Base-by-base conservation (phyloP, 1,140 invertebrate species). In the Bombus sylvicola region DNA sequence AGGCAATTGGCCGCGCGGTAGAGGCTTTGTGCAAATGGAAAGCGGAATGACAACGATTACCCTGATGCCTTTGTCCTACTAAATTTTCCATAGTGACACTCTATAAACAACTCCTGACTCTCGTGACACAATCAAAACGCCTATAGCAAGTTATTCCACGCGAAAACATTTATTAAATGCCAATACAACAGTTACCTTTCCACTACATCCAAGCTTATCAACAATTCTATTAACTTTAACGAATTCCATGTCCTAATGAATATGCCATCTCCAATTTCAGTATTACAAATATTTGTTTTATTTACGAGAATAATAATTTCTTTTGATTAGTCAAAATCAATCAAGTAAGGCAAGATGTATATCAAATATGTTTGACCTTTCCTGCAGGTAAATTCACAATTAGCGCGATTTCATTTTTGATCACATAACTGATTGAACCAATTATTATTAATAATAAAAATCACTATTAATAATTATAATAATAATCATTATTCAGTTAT, bases 1-100 rank as follows among this genome's bases (percentile, higher is more conserved):
- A 47, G 76, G 72, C 74, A 88, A 90, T 86, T 89, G 84, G 79
- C 82, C 53, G 83, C 76, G 39, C 68, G 81, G 57, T 69, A 34
- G 39, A 62, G 62, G 47, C 64, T 73, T 77, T 81, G 86, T 85
- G 88, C 66, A 88, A 90, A 90, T 82, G 66, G 72, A 68, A 47
- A 76, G 53, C 68, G 75, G 43, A 83, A 83, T 59, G 79, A 77
- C 53, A 41, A 75, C 74, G 83, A 76, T 83, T 88, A 88, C 64
- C 62, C 34, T 10, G 31, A 25, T 71, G 34, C 81, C 73, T 83
- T 75, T 47, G 31, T 53, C 43, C 43, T 66, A 69, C 72, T 71
- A 34, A 82, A 89, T 85, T 77, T 83, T 69, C 62, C 71, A 39
- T 75, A 74, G 57, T n/a, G 39, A 41, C 76, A 39, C 37, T 39